Evolutionary conservation across 2,113 vertebrate species (phyloP).

Genomic region (Bubo scandiacus): DNA sequence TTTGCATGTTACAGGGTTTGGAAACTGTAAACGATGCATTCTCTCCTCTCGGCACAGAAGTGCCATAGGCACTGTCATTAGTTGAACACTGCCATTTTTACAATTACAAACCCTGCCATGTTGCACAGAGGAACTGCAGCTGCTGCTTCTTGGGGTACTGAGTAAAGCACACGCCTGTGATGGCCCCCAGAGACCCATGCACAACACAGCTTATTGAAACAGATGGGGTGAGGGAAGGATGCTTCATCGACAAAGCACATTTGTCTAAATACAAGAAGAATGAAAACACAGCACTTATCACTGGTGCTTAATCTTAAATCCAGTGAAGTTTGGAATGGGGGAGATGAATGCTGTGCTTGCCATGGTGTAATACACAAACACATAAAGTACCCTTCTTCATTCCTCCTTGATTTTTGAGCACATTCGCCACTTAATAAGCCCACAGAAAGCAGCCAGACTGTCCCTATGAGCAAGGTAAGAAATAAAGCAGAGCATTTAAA

Average conservation of each 20-base stretch:
- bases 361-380: neutral
- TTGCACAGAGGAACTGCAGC: neutral
- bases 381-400: neutral
- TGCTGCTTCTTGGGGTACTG: neutral
- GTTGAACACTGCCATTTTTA: neutral
- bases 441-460: neutral
- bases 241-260: slow-evolving; percentile 33
- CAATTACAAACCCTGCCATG: neutral
- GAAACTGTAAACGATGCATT: neutral
- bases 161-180: neutral
- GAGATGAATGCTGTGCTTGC: neutral
- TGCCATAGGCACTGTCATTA: neutral
- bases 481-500: neutral
- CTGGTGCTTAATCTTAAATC: slow-evolving; percentile 17
- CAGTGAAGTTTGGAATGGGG: neutral
- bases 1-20: neutral
- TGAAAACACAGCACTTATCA: slow-evolving; percentile 15
- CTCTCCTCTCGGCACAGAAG: neutral
- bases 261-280: slow-evolving; percentile 48
- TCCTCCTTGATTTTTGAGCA: neutral
- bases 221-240: neutral
- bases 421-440: neutral
- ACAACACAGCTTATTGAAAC: slow-evolving; percentile 19
- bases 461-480: neutral
- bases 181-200: neutral